phyloP scores from a whole-genome alignment of 2,113 vertebrate species.

The Otolemur garnettii region DNA sequence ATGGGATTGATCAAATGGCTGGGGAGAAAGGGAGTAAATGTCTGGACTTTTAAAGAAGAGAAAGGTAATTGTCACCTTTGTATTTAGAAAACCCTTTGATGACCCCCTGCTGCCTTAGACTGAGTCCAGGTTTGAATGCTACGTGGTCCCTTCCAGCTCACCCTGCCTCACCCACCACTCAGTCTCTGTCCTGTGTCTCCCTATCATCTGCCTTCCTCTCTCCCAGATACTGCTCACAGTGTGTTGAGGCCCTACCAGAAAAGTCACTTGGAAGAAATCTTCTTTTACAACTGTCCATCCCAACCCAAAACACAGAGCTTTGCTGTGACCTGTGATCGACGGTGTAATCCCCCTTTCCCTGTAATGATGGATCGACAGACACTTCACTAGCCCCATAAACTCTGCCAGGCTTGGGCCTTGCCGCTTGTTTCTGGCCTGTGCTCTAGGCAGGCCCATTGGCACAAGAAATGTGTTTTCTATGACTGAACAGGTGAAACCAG shows the following conservation, averaged over 20 bases:
- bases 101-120: not conserved
- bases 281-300: not conserved
- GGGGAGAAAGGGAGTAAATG: not conserved
- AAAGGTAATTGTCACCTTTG: not conserved
- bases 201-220: fast-evolving
- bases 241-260: not conserved
- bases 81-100: not conserved
- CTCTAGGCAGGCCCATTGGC: fast-evolving
- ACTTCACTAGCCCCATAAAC: fast-evolving
- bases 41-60: no score
- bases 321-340: fast-evolving
- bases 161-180: not conserved
- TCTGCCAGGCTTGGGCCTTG: fast-evolving
- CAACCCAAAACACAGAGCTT: not conserved
- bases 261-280: not conserved
- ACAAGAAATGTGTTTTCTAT: fast-evolving
- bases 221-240: not conserved
- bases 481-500: not conserved
- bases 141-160: not conserved
- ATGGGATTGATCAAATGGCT: not conserved
- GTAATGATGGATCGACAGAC: no score
- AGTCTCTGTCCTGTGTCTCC: not conserved
- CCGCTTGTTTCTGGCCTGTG: fast-evolving
- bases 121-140: no score
- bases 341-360: not conserved